Evolutionary conservation across 2,113 vertebrate species (phyloP).

Genomic region (Mohoua ochrocephala): DNA sequence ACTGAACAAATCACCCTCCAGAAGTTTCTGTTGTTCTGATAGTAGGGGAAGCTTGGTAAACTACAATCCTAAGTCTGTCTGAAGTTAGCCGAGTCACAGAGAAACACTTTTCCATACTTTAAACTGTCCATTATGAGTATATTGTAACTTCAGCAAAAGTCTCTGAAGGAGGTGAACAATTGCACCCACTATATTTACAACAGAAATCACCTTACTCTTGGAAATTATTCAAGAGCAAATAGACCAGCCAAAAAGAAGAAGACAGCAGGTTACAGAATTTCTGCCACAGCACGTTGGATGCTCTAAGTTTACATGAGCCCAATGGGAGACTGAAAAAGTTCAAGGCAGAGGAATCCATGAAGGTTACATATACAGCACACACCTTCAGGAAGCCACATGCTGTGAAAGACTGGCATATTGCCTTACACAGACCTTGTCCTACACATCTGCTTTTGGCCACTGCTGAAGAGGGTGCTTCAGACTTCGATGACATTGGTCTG

Average conservation of each 20-base stretch:
- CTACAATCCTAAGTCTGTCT: background rate
- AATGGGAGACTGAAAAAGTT: background rate
- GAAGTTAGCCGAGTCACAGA: background rate
- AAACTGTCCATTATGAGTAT: background rate
- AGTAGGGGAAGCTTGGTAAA: background rate
- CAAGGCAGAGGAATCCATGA: background rate
- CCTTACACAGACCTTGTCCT: background rate
- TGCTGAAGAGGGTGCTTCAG: background rate
- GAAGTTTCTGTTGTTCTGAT: background rate
- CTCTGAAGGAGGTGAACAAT: background rate
- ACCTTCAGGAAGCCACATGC: background rate
- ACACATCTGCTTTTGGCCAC: background rate
- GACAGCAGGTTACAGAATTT: background rate
- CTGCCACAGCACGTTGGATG: background rate
- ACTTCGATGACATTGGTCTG: background rate
- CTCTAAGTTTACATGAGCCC: background rate
- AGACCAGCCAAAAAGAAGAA: background rate
- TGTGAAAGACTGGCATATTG: background rate
- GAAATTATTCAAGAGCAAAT: background rate
- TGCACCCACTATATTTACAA: rapidly evolving
- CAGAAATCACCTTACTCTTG: background rate
- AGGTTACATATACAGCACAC: background rate
- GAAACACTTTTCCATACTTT: background rate
- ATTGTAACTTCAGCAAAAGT: background rate
- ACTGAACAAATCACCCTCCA: background rate